A percentile compares a stretch with the other conserved stretches of the same genome.
These are phyloP conservation scores for Coreoperca whiteheadi DNA, from an alignment of 2,113 vertebrate species.

Conservation along the genomic window DNA sequence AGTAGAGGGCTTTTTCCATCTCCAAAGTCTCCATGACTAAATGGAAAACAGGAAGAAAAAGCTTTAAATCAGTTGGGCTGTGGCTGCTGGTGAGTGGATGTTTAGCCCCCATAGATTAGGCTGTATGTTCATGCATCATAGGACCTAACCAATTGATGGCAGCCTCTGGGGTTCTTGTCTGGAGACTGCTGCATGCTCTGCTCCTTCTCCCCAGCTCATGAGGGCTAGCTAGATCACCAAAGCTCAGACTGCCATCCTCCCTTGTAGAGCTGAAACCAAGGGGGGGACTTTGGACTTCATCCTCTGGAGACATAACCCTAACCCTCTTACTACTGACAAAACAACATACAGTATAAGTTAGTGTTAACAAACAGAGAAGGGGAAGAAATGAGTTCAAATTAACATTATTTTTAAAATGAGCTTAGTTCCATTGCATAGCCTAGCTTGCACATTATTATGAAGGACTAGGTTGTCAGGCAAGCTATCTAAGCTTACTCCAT, in stretches of 20 bases:
- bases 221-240: slow-evolving; percentile 33
- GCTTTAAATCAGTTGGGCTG: background rate
- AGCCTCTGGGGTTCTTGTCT: slow-evolving; percentile 41
- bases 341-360: background rate
- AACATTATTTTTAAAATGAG: background rate
- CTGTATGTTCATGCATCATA: background rate
- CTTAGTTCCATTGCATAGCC: background rate
- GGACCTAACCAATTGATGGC: slow-evolving; percentile 61
- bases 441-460: background rate
- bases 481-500: slow-evolving; percentile 40
- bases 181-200: slow-evolving; percentile 25
- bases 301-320: slow-evolving; percentile 76
- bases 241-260: slow-evolving; percentile 52
- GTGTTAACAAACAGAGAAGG: background rate
- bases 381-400: background rate
- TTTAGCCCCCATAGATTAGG: background rate
- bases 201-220: slow-evolving; percentile 29
- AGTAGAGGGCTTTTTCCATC: slow-evolving; percentile 67
- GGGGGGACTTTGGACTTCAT: slow-evolving; percentile 46
- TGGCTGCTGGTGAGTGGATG: background rate
- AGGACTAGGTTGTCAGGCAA: slow-evolving; percentile 29
- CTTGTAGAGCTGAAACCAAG: slow-evolving; percentile 51
- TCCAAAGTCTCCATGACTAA: slow-evolving; percentile 50
- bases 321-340: slow-evolving; percentile 25
- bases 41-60: slow-evolving; percentile 39